Conservation (phyloP, 2,113 vertebrate genomes). For the Ammospiza nelsoni region DNA sequence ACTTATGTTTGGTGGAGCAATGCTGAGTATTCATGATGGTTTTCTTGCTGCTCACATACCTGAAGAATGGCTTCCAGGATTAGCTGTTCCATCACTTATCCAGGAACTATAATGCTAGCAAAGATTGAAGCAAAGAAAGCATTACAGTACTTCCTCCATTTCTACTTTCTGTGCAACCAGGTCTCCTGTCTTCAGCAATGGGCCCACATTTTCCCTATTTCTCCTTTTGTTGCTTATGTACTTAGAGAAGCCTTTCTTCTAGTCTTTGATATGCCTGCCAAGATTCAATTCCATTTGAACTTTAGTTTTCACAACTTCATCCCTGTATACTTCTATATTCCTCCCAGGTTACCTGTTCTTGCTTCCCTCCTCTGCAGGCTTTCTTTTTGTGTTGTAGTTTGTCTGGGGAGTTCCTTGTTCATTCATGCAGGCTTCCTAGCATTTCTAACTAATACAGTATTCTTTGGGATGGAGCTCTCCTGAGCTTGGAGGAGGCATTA, state of each 20-base stretch:
- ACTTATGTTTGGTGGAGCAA: background rate
- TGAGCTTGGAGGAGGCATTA: background rate
- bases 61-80: background rate
- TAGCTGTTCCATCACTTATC: background rate
- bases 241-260: background rate
- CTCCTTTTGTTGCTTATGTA: background rate
- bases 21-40: background rate
- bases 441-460: background rate
- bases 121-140: background rate
- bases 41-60: background rate
- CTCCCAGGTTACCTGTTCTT: background rate
- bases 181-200: background rate
- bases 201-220: background rate
- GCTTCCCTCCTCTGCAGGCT: background rate
- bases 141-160: background rate
- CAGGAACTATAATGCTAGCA: background rate
- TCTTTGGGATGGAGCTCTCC: background rate
- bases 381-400: background rate
- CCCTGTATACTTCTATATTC: background rate
- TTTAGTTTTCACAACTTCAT: background rate
- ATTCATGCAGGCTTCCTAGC: background rate
- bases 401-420: background rate
- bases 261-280: background rate
- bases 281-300: background rate
- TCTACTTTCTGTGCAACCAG: background rate